Percentiles rank a stretch among this genome's conserved stretches.
These are phyloP conservation scores for Drosophila hamatofila DNA, from an alignment of 2,888 invertebrate genomes.

Conservation along the genomic window DNA sequence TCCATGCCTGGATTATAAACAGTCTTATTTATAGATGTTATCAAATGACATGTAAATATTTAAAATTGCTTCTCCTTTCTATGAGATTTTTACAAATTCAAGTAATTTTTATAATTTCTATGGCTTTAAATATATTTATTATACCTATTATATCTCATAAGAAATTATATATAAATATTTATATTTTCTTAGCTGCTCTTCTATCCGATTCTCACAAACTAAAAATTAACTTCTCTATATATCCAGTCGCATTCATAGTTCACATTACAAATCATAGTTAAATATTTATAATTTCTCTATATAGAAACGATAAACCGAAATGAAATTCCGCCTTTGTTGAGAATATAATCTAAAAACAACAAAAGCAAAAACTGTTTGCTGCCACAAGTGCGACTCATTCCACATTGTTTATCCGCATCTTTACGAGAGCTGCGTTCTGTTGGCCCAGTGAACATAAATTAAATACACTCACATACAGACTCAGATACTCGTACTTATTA, in stretches of 20 bases:
- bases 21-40: not conserved
- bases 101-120: too few species aligned
- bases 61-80: not conserved
- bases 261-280: not conserved
- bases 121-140: too few species aligned
- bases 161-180: too few species aligned
- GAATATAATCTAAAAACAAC: not conserved
- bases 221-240: too few species aligned
- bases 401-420: conserved; percentile 34
- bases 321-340: not conserved
- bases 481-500: conserved; percentile 60
- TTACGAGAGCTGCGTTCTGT: conserved; percentile 26
- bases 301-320: not conserved
- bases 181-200: too few species aligned
- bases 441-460: conserved; percentile 62
- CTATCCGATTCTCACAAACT: too few species aligned
- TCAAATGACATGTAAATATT: not conserved
- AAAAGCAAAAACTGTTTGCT: not conserved
- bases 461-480: conserved; percentile 58
- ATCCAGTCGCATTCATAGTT: not conserved
- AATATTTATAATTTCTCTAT: conserved; percentile 3
- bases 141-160: too few species aligned
- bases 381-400: not conserved
- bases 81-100: not conserved
- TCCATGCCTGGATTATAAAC: not conserved